Evolutionary conservation across 2,888 invertebrate species (phyloP), one percentile per base, ranked within the genome.

Genomic region (Eucriotettix oculatus): DNA sequence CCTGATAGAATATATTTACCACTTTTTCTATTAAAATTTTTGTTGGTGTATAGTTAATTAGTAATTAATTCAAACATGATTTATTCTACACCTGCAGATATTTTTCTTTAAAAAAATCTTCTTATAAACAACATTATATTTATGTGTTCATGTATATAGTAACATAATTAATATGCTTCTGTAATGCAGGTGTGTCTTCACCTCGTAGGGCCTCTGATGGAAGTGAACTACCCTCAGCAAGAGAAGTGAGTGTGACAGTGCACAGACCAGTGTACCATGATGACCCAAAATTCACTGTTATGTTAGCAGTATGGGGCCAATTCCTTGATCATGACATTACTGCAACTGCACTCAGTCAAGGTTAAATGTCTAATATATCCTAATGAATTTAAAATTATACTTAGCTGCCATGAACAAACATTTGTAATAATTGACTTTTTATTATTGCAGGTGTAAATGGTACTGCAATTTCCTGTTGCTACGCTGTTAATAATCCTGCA

Each of bases 251-350:
- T 65, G 72, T 84, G 16, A 78, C 79, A 17, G 83, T 90, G 0
- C 89, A 89, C 71, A 77, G 86, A 0, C 83, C 88, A 0, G 81
- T 83, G 64, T 85, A 87, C 68, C 80, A 80, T 48, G 82, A 83
- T 56, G 89, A 90, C 72, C 81, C 84, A 0, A 76, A 82, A 65
- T 88, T 90, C 70, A 85, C 89, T 0, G 87, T 89, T 0, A 87
- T 92, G 86, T 71, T 91, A 63, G 90, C 91, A 0, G 86, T 90
- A 9, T 92, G 90, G 80, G 92, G 91, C 0, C 91, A 92, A 74
- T 91, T 93, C 72, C 69, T 92, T 14, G 90, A 91, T 71, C 91
- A 92, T 66, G 92, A 92, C 66, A 84, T 92, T 60, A 90, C 90
- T 0, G 87, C 90, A 10, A 91, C 90, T 0, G 90, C 90, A 0